These are phyloP conservation scores for Agriopis leucophaearia DNA, from an alignment of 2,888 invertebrate genomes.

Conservation along the genomic window DNA sequence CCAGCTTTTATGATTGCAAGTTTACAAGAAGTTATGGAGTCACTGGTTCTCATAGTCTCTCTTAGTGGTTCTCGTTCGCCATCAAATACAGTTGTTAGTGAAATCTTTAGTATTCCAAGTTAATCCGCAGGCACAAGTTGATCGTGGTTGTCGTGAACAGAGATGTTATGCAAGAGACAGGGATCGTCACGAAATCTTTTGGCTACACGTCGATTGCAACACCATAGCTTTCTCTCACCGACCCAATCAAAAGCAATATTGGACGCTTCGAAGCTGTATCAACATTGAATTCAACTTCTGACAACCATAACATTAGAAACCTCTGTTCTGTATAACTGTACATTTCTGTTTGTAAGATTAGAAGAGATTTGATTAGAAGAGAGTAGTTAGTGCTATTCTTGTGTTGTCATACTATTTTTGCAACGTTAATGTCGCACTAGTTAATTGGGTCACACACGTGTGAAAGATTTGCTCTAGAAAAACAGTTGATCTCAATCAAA, in stretches of 20 bases:
- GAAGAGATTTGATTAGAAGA: background rate
- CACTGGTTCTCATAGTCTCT: background rate
- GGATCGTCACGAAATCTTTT: conserved; percentile 77
- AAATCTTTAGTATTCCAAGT: conserved; percentile 29
- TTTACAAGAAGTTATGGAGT: background rate
- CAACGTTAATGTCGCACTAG: conserved; percentile 20
- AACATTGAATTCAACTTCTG: conserved; percentile 31
- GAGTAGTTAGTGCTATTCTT: conserved; percentile 8
- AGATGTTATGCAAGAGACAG: conserved; percentile 73
- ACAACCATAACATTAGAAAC: conserved; percentile 25
- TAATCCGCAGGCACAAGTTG: conserved; percentile 40
- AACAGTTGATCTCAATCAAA: conserved; percentile 22
- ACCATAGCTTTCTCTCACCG: conserved; percentile 77
- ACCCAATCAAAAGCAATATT: conserved; percentile 57
- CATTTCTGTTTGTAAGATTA: background rate
- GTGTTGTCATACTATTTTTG: conserved; percentile 25
- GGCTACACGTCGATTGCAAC: conserved; percentile 67
- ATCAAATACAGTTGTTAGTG: conserved; percentile 15
- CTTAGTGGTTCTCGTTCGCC: background rate
- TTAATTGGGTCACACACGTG: conserved; percentile 37
- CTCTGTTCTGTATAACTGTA: conserved; percentile 1
- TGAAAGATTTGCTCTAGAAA: conserved; percentile 31
- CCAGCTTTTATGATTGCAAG: background rate
- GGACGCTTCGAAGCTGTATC: conserved; percentile 46
- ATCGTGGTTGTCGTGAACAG: conserved; percentile 61